Conservation (phyloP, 2,113 vertebrate genomes). For the Irena cyanogastra region DNA sequence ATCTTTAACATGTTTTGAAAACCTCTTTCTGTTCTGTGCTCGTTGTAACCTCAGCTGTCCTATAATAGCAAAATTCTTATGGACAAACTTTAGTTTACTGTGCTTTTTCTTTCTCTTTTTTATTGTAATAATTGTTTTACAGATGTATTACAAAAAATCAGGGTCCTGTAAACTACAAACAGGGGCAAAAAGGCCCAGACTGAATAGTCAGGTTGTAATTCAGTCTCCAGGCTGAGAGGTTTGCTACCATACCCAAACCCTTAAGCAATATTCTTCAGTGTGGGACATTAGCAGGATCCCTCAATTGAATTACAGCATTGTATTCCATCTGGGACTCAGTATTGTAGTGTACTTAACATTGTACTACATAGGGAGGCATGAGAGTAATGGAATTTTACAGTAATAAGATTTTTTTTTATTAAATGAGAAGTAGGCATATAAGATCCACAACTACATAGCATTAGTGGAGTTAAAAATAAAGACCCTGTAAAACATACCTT, state of each 20-base stretch:
- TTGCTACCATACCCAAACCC: conserved; percentile 75
- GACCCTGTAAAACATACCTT: not conserved
- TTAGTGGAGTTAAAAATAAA: conserved; percentile 42
- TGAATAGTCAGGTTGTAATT: conserved; percentile 70
- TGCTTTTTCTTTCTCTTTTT: conserved; percentile 17
- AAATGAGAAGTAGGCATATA: conserved; percentile 66
- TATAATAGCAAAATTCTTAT: not conserved
- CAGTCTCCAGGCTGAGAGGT: conserved; percentile 70
- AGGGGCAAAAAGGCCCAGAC: conserved; percentile 11
- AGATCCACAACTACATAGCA: conserved; percentile 34
- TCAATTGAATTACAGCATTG: conserved; percentile 82
- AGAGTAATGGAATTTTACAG: conserved; percentile 75
- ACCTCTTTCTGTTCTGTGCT: not conserved
- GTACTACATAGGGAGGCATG: conserved; percentile 71
- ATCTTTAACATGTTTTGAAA: not conserved
- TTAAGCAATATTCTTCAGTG: conserved; percentile 82
- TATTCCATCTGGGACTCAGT: conserved; percentile 77
- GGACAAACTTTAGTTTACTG: conserved; percentile 30
- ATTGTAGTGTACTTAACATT: conserved; percentile 78
- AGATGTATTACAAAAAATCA: conserved; percentile 39
- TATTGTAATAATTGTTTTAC: conserved; percentile 58
- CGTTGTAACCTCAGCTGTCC: not conserved
- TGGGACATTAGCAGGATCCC: conserved; percentile 77
- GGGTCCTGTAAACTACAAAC: not conserved
- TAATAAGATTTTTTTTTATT: conserved; percentile 69